These are phyloP conservation scores for Yponomeuta malinellus DNA, from an alignment of 2,888 invertebrate genomes.

Conservation along the genomic window DNA sequence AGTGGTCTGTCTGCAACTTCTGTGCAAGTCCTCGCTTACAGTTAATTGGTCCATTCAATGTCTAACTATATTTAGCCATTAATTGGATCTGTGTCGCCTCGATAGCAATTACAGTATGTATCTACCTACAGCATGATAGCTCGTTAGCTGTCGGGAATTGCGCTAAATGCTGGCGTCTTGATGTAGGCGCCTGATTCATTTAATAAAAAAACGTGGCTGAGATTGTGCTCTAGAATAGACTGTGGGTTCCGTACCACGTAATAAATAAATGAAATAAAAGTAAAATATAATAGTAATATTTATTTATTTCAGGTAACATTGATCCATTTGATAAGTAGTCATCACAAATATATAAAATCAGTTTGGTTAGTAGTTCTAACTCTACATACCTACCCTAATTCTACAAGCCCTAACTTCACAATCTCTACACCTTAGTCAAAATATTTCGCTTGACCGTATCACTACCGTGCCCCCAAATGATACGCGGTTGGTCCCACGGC, in stretches of 20 bases:
- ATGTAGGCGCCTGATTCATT: neutral
- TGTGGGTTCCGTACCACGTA: neutral
- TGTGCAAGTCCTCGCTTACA: neutral
- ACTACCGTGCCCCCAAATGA: too few relatives aligned
- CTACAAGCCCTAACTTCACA: too few relatives aligned
- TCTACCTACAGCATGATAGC: neutral
- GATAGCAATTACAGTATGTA: neutral
- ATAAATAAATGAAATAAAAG: too few relatives aligned
- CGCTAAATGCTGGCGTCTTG: neutral
- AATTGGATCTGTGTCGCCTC: neutral
- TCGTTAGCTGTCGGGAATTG: neutral
- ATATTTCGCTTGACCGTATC: too few relatives aligned
- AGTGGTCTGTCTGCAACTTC: neutral
- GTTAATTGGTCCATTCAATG: neutral
- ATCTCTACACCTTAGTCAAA: too few relatives aligned
- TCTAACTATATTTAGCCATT: constrained; percentile 2
- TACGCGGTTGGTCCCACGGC: too few relatives aligned
- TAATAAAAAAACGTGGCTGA: neutral
- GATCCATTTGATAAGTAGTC: too few relatives aligned
- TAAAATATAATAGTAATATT: too few relatives aligned
- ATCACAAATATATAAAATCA: too few relatives aligned
- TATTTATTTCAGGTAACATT: too few relatives aligned
- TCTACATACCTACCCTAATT: too few relatives aligned
- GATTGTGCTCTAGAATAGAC: neutral
- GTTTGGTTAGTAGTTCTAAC: too few relatives aligned